phyloP scores from a whole-genome alignment of 2,888 invertebrate species.

The Panzeria rudis region DNA sequence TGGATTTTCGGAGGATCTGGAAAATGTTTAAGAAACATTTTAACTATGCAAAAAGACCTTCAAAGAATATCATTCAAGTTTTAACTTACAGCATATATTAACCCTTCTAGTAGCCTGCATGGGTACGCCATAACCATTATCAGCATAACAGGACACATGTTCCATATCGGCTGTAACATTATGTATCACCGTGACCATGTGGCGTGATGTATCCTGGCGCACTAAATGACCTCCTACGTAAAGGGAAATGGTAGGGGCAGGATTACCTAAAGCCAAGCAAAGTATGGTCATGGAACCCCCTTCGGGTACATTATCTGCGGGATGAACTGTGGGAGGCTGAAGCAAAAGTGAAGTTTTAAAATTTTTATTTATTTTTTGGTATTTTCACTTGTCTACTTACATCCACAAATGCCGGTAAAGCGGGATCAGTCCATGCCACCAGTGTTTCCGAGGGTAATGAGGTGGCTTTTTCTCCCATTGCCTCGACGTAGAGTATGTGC shows the following conservation, averaged over 20 bases:
- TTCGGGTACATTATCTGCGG: constrained; percentile 92
- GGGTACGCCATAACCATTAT: constrained; percentile 94
- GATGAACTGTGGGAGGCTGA: constrained; percentile 93
- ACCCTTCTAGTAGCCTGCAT: constrained; percentile 93
- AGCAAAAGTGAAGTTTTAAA: neutral
- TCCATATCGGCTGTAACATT: constrained; percentile 94
- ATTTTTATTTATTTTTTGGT: constrained; percentile 13
- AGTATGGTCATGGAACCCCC: constrained; percentile 94
- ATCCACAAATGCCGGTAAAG: constrained; percentile 93
- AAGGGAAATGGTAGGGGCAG: constrained; percentile 92
- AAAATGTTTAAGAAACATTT: neutral
- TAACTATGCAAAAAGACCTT: neutral
- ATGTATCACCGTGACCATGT: constrained; percentile 94
- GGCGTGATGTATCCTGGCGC: constrained; percentile 91
- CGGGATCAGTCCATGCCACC: constrained; percentile 94
- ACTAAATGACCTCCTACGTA: constrained; percentile 90
- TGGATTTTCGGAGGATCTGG: constrained; percentile 90
- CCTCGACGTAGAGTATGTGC: constrained; percentile 91
- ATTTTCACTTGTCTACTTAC: constrained; percentile 83
- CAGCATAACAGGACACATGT: constrained; percentile 93
- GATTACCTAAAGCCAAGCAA: constrained; percentile 93
- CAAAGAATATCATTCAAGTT: too few relatives aligned
- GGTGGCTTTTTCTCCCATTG: constrained; percentile 88
- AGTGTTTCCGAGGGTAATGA: constrained; percentile 92
- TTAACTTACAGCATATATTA: constrained; percentile 90